Conservation (phyloP, 2,888 invertebrate species). For the Standfussiana lucernea region DNA sequence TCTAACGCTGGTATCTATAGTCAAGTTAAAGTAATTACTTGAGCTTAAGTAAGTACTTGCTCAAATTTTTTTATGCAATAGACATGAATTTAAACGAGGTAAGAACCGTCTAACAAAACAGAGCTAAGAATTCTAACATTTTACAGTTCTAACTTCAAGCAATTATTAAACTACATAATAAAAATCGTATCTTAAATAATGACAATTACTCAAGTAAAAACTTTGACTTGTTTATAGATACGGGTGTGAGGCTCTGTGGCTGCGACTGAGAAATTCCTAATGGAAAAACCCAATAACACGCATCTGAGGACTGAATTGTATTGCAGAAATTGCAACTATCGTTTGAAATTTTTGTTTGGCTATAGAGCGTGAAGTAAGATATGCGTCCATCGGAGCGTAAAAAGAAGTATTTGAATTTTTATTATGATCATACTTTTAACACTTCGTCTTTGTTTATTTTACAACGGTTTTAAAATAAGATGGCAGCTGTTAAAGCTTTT, state of each 20-base stretch:
- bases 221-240: too few relatives aligned
- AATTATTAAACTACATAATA: too few relatives aligned
- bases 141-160: too few relatives aligned
- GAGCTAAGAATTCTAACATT: too few relatives aligned
- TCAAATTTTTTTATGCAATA: too few relatives aligned
- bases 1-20: too few relatives aligned
- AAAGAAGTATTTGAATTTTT: slow-evolving; percentile 19
- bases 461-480: slow-evolving; percentile 17
- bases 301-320: neutral
- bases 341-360: neutral
- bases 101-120: too few relatives aligned
- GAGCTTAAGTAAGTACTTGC: too few relatives aligned
- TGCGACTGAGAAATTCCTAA: neutral
- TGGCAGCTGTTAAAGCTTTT: neutral
- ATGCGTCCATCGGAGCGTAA: slow-evolving; percentile 15
- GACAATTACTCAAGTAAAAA: too few relatives aligned
- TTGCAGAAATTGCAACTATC: neutral
- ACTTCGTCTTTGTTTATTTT: slow-evolving; percentile 27
- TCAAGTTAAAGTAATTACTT: too few relatives aligned
- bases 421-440: slow-evolving; percentile 19
- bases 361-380: slow-evolving; percentile 1
- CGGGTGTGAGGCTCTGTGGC: neutral
- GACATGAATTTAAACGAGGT: too few relatives aligned
- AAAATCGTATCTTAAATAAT: too few relatives aligned
- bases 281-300: neutral